Base-by-base conservation (phyloP, 2,113 vertebrate genomes). In the Ailurus styani region DNA sequence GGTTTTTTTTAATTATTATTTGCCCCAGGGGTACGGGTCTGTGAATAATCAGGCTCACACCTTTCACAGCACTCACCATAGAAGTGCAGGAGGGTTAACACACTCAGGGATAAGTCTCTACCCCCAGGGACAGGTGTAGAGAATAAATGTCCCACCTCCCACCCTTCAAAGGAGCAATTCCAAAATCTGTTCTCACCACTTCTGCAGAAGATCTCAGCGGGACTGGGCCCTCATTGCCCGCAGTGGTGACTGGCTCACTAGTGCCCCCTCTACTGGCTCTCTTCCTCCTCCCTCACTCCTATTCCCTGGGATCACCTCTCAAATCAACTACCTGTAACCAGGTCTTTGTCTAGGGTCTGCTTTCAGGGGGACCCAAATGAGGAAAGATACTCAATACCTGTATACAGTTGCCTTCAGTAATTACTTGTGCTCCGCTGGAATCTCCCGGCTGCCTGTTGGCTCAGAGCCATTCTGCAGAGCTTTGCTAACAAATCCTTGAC, bases 151-250 rank as follows among this genome's bases (percentile, higher is more conserved):
- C 27, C 27, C 29, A 7, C 14, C 45, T 62, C 13, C 20, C 2
- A 3, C 20, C 60, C 21, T 91, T 77, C 52, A 64, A 50, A 40
- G 70, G 73, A 11, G 37, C 15, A 52, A 11, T 37, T 82, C 45
- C 66, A 34, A 55, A 50, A 27, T 73, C 60, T 0, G 1, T 45
- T 31, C 47, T 52, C 10, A 47, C 8, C 21, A 25, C 18, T 25
- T 82, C 17, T 88, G 21, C 17, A 25, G 79, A 27, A 21, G 25
- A 1, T 5, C 9, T 18, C 45, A 11, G 27, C 0, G 52, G 55
- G 23, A 29, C 42, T 34, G 0, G 20, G 4, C 3, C 10, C 21
- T 21, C 21, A 37, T 0, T 70, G 23, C 11, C 15, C 0, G 2
- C 45, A 10, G 52, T 11, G 27, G 21, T 37, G 14, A 37, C 3